A percentile compares a stretch with the other conserved stretches of the same genome.
Conservation (phyloP, 2,888 invertebrate species). For the Scaptomyza caliginosa region DNA sequence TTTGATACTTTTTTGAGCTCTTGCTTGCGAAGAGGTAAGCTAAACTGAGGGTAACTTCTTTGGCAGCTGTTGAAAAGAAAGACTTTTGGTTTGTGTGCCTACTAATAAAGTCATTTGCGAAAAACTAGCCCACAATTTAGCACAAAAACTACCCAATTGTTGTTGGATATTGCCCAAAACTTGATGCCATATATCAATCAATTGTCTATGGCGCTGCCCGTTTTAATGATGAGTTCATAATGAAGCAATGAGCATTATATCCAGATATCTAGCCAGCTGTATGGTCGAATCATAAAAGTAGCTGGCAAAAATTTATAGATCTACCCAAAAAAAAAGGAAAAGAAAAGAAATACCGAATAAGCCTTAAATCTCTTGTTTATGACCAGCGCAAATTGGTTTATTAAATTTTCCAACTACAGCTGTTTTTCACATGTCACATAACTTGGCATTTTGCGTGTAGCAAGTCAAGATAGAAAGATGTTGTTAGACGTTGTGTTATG, state of each 20-base stretch:
- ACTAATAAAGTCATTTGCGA: constrained; percentile 48
- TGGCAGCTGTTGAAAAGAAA: constrained; percentile 37
- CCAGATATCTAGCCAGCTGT: constrained; percentile 44
- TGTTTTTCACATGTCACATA: constrained; percentile 55
- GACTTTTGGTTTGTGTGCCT: too few species aligned
- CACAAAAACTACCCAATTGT: constrained; percentile 11
- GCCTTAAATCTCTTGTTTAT: constrained; percentile 65
- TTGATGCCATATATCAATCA: constrained; percentile 65
- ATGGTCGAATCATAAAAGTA: constrained; percentile 27
- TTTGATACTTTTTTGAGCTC: constrained; percentile 52
- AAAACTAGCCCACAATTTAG: constrained; percentile 26
- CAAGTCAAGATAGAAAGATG: neutral
- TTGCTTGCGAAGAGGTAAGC: neutral
- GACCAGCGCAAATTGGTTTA: constrained; percentile 66
- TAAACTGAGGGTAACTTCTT: constrained; percentile 7
- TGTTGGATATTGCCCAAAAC: too few species aligned
- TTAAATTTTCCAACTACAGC: constrained; percentile 41
- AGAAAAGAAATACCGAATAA: too few species aligned
- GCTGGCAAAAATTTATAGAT: constrained; percentile 15
- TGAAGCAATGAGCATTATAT: constrained; percentile 44
- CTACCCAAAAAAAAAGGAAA: neutral
- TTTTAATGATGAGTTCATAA: constrained; percentile 62
- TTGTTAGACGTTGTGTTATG: constrained; percentile 10
- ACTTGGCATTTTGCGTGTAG: constrained; percentile 48
- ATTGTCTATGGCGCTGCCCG: constrained; percentile 38